Conservation (phyloP, 2,888 invertebrate genomes). For the Tillus elongatus region DNA sequence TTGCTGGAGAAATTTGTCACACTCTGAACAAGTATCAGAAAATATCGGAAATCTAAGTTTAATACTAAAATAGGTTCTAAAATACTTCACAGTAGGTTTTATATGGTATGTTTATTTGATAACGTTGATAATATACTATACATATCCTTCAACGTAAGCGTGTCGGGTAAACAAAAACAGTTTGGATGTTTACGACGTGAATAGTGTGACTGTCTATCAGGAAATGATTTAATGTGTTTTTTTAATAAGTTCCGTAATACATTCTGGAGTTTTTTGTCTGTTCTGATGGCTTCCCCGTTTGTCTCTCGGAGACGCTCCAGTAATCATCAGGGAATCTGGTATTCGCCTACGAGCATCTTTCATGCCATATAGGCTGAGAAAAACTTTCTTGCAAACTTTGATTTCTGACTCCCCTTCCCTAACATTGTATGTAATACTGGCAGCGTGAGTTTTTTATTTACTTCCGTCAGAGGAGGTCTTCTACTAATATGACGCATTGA, state of each 20-base stretch:
- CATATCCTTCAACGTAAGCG: constrained; percentile 8
- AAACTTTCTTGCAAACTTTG: constrained; percentile 8
- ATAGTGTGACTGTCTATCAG: constrained; percentile 5
- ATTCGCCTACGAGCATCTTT: constrained; percentile 12
- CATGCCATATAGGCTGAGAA: constrained; percentile 10
- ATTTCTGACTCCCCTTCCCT: constrained; percentile 4
- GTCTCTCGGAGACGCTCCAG: constrained; percentile 12
- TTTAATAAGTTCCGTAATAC: constrained; percentile 13
- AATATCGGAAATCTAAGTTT: constrained; percentile 13
- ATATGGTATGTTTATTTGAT: constrained; percentile 4
- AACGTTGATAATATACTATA: neutral
- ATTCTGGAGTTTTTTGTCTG: constrained; percentile 14
- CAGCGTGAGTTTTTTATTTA: constrained; percentile 9
- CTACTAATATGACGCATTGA: constrained; percentile 11
- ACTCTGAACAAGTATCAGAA: constrained; percentile 14
- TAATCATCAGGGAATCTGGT: constrained; percentile 11
- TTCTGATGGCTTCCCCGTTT: constrained; percentile 13
- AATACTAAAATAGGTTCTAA: constrained; percentile 4
- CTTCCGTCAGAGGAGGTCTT: constrained; percentile 11
- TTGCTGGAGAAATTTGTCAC: constrained; percentile 12
- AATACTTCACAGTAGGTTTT: constrained; percentile 6
- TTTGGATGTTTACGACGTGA: constrained; percentile 14
- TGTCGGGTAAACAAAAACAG: constrained; percentile 14
- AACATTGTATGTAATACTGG: constrained; percentile 9
- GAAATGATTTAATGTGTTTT: no score